Percentiles rank a stretch among this genome's conserved stretches.
Evolutionary conservation across 2,113 vertebrate species (phyloP).

Genomic region (Aythya baeri): DNA sequence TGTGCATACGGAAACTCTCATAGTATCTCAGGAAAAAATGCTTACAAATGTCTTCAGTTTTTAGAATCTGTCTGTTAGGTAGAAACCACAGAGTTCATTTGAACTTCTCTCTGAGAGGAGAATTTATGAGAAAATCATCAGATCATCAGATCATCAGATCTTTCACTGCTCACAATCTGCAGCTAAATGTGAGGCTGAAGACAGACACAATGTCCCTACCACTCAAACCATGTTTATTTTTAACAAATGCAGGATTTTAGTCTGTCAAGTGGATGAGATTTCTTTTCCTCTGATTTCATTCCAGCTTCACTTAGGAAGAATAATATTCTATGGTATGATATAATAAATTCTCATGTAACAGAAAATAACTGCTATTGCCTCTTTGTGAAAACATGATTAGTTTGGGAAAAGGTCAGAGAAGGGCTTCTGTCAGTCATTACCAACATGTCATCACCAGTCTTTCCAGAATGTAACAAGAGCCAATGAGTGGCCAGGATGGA

Average conservation of each 20-base stretch:
- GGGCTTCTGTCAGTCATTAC: not conserved
- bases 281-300: not conserved
- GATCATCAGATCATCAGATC: not conserved
- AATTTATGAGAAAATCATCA: not conserved
- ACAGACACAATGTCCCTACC: not conserved
- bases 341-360: not conserved
- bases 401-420: not conserved
- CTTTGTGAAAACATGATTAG: not conserved
- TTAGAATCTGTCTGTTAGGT: not conserved
- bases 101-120: not conserved
- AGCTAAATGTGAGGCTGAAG: not conserved
- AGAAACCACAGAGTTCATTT: not conserved
- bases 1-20: not conserved
- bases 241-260: not conserved
- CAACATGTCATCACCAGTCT: not conserved
- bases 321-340: not conserved
- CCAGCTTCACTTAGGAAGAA: not conserved
- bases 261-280: not conserved
- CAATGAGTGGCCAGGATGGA: not conserved
- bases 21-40: not conserved
- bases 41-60: not conserved
- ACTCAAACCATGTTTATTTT: not conserved
- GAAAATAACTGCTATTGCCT: not conserved
- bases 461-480: not conserved
- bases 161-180: not conserved